Percentiles rank a stretch among this genome's conserved stretches.
These are phyloP conservation scores for Candoia aspera DNA, from an alignment of 2,113 vertebrate genomes.

Conservation along the genomic window DNA sequence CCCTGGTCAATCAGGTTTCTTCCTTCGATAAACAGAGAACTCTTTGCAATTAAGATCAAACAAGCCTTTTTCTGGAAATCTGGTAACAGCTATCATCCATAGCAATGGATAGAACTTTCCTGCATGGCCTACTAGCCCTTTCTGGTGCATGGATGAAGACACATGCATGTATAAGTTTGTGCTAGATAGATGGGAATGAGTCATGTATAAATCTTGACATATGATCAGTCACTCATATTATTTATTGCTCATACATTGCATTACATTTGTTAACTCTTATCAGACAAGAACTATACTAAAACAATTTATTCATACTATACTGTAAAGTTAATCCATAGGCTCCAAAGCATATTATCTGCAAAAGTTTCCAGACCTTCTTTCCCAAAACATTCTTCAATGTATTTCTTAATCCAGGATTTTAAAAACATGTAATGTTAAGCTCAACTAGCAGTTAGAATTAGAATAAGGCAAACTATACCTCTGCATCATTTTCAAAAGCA, in stretches of 20 bases:
- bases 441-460: background rate
- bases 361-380: background rate
- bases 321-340: background rate
- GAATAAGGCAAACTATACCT: constrained; percentile 19
- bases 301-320: background rate
- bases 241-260: background rate
- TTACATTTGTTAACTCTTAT: background rate
- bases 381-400: background rate
- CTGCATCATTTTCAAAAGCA: constrained; percentile 40
- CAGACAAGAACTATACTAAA: background rate
- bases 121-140: background rate
- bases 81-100: background rate
- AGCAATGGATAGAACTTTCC: no score
- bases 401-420: background rate
- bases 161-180: background rate
- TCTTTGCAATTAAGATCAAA: background rate
- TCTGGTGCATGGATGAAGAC: background rate
- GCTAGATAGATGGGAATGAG: background rate
- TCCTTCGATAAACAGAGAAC: background rate
- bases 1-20: background rate
- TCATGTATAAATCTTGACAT: background rate
- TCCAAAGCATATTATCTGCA: background rate
- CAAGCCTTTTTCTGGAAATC: background rate
- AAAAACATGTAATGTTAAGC: constrained; percentile 9
- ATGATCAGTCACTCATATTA: background rate